A percentile compares a stretch with the other conserved stretches of the same genome.
Evolutionary conservation across 1,140 invertebrate genomes (phyloP).

Genomic region (Eubasilissa regina): DNA sequence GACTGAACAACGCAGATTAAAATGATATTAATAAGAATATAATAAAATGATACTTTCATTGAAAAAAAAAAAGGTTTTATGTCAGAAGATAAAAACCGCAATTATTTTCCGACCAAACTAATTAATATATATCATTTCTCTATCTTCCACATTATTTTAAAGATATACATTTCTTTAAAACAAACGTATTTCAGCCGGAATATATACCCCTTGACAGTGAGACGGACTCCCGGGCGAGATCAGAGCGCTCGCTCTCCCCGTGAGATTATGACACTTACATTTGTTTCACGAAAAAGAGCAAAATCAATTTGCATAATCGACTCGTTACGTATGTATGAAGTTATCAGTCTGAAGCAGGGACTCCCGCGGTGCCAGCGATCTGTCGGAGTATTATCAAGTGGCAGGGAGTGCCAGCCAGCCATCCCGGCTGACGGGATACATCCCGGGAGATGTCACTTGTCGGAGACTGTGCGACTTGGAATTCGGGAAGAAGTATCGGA

Average conservation of each 20-base stretch:
- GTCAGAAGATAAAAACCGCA: too few relatives aligned
- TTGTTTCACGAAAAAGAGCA: constrained; percentile 40
- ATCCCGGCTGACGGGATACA: constrained; percentile 14
- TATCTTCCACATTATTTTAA: too few relatives aligned
- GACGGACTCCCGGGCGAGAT: not conserved
- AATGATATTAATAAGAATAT: too few relatives aligned
- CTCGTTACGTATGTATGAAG: constrained; percentile 58
- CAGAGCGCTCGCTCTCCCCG: not conserved
- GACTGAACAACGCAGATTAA: too few relatives aligned
- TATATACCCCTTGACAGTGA: not conserved
- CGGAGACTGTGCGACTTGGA: constrained; percentile 8
- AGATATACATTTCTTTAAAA: too few relatives aligned
- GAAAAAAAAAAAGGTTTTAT: too few relatives aligned
- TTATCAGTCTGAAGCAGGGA: constrained; percentile 41
- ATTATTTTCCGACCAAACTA: too few relatives aligned
- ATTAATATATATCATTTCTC: too few relatives aligned
- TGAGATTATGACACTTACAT: constrained; percentile 31
- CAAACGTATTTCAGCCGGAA: too few relatives aligned
- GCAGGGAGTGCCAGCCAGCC: not conserved
- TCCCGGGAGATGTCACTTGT: constrained; percentile 50
- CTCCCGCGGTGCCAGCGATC: constrained; percentile 8
- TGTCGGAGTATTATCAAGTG: constrained; percentile 30
- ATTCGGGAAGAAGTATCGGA: too few relatives aligned
- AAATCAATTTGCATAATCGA: constrained; percentile 61
- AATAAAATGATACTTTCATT: too few relatives aligned